phyloP scores from a whole-genome alignment of 1,140 invertebrate species.

The Colletes gigas region DNA sequence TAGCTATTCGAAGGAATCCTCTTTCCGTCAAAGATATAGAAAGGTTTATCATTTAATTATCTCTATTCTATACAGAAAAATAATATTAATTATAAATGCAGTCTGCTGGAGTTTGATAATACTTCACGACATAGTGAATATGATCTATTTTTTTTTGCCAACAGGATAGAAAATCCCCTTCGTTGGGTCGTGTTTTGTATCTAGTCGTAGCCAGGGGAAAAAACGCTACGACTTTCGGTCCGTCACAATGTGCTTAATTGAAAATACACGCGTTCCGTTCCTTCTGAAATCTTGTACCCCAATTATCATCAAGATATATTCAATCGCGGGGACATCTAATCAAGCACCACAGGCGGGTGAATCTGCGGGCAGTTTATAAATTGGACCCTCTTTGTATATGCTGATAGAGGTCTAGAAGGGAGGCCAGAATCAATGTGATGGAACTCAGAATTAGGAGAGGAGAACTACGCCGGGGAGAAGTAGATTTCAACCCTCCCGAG shows the following conservation, averaged over 20 bases:
- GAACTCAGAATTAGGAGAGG: slow-evolving; percentile 59
- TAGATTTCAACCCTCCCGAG: slow-evolving; percentile 64
- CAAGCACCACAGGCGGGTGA: slow-evolving; percentile 44
- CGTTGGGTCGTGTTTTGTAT: neutral
- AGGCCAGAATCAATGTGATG: slow-evolving; percentile 61
- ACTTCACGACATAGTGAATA: too few species aligned
- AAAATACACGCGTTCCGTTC: slow-evolving; percentile 21
- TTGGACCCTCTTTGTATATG: slow-evolving; percentile 50
- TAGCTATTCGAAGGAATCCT: too few species aligned
- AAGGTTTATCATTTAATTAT: too few species aligned
- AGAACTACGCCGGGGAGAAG: slow-evolving; percentile 42
- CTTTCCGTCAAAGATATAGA: too few species aligned
- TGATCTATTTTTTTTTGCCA: too few species aligned
- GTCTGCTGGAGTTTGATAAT: too few species aligned
- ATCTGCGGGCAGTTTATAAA: slow-evolving; percentile 62
- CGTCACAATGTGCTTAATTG: slow-evolving; percentile 35
- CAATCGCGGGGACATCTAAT: slow-evolving; percentile 39
- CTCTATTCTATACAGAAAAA: too few species aligned
- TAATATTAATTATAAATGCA: too few species aligned
- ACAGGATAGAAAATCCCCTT: too few species aligned
- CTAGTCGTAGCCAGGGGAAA: neutral
- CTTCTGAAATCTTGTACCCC: slow-evolving; percentile 18
- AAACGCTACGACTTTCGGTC: neutral
- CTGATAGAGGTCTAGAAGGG: slow-evolving; percentile 60
- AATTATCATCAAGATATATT: slow-evolving; percentile 59